Percentiles rank a stretch among this genome's conserved stretches.
Evolutionary conservation across 2,113 vertebrate genomes (phyloP).

Genomic region (Sula dactylatra): DNA sequence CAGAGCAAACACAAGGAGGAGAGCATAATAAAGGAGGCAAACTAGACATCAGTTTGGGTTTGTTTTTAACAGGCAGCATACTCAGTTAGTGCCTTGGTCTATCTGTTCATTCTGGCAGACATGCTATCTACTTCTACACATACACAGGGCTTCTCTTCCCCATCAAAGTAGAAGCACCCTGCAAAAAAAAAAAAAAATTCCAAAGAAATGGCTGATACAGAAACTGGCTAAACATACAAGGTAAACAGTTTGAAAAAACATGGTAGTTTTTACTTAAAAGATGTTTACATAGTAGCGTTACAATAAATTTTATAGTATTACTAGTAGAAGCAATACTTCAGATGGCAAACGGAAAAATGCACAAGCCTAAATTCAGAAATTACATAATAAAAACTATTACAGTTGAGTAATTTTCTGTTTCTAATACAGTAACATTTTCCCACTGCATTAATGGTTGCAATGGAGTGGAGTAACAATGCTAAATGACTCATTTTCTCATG

Average conservation of each 20-base stretch:
- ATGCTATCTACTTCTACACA: background rate
- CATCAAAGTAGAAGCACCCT: background rate
- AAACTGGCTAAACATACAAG: background rate
- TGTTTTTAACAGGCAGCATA: background rate
- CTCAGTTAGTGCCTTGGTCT: background rate
- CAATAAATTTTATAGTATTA: background rate
- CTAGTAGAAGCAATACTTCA: background rate
- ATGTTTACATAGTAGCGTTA: background rate
- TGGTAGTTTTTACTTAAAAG: fast-evolving
- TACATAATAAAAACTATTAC: background rate
- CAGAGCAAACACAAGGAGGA: background rate
- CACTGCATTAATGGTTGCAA: background rate
- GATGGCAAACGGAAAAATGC: background rate
- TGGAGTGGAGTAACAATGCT: background rate
- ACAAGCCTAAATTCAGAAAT: background rate
- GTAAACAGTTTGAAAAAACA: background rate
- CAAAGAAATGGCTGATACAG: background rate
- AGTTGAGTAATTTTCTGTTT: background rate
- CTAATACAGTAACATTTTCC: background rate
- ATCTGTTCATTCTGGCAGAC: background rate
- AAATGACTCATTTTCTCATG: background rate
- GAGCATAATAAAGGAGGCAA: background rate
- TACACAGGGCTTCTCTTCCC: background rate
- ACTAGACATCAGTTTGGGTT: background rate
- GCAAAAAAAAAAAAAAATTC: background rate